A percentile compares a stretch with the other conserved stretches of the same genome.
These are phyloP conservation scores for Chunga burmeisteri DNA, from an alignment of 2,113 vertebrate genomes.

Conservation along the genomic window DNA sequence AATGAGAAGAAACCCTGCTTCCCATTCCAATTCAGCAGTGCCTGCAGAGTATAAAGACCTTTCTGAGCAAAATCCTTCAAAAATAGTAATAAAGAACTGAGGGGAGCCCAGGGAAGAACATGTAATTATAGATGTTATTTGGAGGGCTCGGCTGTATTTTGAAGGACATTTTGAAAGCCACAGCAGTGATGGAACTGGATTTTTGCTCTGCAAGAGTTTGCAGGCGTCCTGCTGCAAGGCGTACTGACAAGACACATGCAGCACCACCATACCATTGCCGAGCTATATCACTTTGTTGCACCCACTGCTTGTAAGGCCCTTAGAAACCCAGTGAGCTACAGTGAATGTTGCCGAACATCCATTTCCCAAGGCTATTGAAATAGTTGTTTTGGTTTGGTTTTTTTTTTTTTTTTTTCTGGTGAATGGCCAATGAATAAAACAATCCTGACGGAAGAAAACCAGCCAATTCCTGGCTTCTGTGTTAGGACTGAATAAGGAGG, in stretches of 20 bases:
- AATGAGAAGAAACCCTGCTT: slow-evolving; percentile 55
- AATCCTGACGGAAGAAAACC: slow-evolving; percentile 61
- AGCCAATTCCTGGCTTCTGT: slow-evolving; percentile 60
- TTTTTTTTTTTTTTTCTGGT: slow-evolving; percentile 14
- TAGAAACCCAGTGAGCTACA: slow-evolving; percentile 28
- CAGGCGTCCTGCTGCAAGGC: background rate
- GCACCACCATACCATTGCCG: background rate
- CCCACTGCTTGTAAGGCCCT: background rate
- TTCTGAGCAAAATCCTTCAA: slow-evolving; percentile 49
- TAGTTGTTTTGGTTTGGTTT: background rate
- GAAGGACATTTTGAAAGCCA: slow-evolving; percentile 20
- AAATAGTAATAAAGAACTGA: slow-evolving; percentile 12
- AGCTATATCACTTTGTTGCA: slow-evolving; percentile 10
- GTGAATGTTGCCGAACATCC: slow-evolving; percentile 59
- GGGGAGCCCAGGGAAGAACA: background rate
- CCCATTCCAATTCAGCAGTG: slow-evolving; percentile 49
- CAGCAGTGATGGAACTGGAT: background rate
- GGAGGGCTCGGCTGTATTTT: background rate
- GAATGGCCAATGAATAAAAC: slow-evolving; percentile 46
- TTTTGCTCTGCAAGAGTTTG: background rate
- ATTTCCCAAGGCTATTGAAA: slow-evolving; percentile 63
- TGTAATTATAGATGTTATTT: background rate
- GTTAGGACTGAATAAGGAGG: slow-evolving; percentile 38
- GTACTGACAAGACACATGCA: background rate
- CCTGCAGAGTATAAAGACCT: slow-evolving; percentile 49